Conservation (phyloP, 2,797 vertebrate species). For the Netta rufina region DNA sequence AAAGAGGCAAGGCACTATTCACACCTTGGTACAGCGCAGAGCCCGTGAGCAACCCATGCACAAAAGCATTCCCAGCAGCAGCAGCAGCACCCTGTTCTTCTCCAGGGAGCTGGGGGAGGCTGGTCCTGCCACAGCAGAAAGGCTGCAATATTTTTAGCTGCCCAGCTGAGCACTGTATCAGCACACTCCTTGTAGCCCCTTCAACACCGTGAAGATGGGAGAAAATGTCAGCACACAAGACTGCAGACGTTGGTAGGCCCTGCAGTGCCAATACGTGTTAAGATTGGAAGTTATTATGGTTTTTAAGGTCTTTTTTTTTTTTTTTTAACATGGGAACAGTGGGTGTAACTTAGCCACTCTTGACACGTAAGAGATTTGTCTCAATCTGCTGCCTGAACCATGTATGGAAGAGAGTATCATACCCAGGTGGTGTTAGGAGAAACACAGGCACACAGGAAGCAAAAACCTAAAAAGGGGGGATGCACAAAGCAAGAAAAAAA, state of each 20-base stretch:
- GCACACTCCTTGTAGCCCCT: neutral
- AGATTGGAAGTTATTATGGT: neutral
- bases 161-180: neutral
- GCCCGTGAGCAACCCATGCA: neutral
- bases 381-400: neutral
- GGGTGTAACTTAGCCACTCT: neutral
- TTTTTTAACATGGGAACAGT: neutral
- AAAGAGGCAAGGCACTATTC: neutral
- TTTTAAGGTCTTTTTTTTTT: neutral
- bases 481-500: neutral
- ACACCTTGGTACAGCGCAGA: accelerated
- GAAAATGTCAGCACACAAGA: neutral
- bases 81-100: neutral
- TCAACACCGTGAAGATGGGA: neutral
- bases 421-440: neutral
- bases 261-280: no score
- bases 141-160: neutral
- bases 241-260: neutral
- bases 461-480: neutral
- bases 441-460: neutral
- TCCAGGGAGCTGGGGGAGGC: neutral
- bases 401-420: neutral
- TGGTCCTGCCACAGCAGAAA: neutral
- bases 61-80: neutral
- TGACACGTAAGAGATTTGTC: neutral